Base-by-base conservation (phyloP, 1,140 invertebrate species). In the Heliconius nattereri region DNA sequence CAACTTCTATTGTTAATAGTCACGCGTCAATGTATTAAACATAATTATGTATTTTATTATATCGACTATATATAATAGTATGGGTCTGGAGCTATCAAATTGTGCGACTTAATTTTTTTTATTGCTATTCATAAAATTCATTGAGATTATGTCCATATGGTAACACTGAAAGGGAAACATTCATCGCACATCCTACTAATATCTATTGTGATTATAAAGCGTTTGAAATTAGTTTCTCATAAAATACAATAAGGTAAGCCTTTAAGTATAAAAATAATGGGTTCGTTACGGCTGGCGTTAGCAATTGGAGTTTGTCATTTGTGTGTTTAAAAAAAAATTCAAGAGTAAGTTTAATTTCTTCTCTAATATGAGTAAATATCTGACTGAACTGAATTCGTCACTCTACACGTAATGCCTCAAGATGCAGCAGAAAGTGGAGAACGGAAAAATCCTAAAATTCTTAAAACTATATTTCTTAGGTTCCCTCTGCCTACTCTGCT, bases 1-100 rank as follows among this genome's bases (percentile, higher is more conserved):
- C 90, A 89, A 88, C 57, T 89, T 86, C 86, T 92, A 93, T 94
- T 94, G 92, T 94, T 87, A 90, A 91, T 86, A 91, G 92, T 93
- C 92, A 94, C 92, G 92, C 91, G 91, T 90, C 89, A 85, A 91
- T 75, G 81, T 89, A 90, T 89, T 90, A 91, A 89, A 87, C 85
- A 89, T 92, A 88, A 92, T 92, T 90, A 90, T 87, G 87, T 88
- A 87, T 88, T 83, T 89, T 91, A 89, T 88, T 89, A 89, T 91
- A 80, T 73, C 29, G 78, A 35, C 71, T 23, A 72, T 35, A 35
- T 35, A 35, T 35, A 32, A 32, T 71, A 71, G 32, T n/a, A 29
- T 11, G 60, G 54, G 73, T 74, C 57, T 66, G 72, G 37, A 71
- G 23, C 60, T 37, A 40, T 72, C 9, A 72, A 72, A 72, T 72